A percentile compares a stretch with the other conserved stretches of the same genome.
These are phyloP conservation scores for Drosophila asahinai DNA, from an alignment of 1,140 invertebrate genomes.

Conservation along the genomic window DNA sequence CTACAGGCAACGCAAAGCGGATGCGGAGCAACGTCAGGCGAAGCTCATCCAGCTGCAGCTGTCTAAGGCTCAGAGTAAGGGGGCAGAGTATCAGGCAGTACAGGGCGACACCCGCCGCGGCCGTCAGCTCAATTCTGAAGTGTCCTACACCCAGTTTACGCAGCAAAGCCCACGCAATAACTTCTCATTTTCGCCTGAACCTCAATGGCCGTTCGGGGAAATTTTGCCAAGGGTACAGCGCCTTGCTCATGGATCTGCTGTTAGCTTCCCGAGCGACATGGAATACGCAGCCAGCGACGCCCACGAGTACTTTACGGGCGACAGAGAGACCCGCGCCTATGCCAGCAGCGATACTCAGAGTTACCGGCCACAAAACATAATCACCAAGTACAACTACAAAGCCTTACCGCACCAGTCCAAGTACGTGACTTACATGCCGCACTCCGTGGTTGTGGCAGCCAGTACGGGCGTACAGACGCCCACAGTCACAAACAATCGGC, in stretches of 20 bases:
- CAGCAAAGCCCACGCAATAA: slow-evolving; percentile 37
- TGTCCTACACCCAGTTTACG: slow-evolving; percentile 24
- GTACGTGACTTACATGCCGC: slow-evolving; percentile 67
- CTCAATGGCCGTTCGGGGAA: slow-evolving; percentile 56
- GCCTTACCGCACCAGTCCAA: slow-evolving; percentile 60
- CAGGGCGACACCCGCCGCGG: slow-evolving; percentile 36
- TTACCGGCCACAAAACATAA: slow-evolving; percentile 61
- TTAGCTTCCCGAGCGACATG: slow-evolving; percentile 56
- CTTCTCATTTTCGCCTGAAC: slow-evolving; percentile 41
- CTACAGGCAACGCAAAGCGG: slow-evolving; percentile 66
- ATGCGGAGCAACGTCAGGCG: slow-evolving; percentile 74
- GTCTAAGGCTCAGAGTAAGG: slow-evolving; percentile 69
- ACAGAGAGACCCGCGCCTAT: slow-evolving; percentile 56
- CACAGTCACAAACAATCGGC: slow-evolving; percentile 33
- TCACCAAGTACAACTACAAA: slow-evolving; percentile 75
- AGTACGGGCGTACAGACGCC: slow-evolving; percentile 62
- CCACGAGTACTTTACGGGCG: slow-evolving; percentile 24
- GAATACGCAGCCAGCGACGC: slow-evolving; percentile 57
- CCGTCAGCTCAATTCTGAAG: slow-evolving; percentile 32
- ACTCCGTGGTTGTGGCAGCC: slow-evolving; percentile 69
- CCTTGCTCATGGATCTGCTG: slow-evolving; percentile 24
- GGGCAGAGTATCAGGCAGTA: slow-evolving; percentile 42
- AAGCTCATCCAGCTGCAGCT: slow-evolving; percentile 69
- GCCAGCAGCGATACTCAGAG: slow-evolving; percentile 20
- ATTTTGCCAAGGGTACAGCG: slow-evolving; percentile 32